Base-by-base conservation (phyloP, 2,888 invertebrate genomes). In the Drosophila mimetica region DNA sequence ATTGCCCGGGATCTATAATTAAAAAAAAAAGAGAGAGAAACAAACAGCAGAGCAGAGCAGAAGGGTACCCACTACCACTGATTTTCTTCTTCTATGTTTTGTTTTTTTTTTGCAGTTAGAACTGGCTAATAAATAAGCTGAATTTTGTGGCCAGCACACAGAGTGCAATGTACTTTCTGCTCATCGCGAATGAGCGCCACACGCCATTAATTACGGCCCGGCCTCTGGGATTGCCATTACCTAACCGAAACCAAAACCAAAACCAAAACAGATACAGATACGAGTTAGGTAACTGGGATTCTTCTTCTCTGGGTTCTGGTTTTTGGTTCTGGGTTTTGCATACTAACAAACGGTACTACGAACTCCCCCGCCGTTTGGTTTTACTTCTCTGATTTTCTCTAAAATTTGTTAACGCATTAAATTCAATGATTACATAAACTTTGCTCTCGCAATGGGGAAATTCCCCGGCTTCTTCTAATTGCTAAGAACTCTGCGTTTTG, bases 121-220 rank as follows among this genome's bases (percentile, higher is more conserved):
- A 81, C 69, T 67, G 69, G 53, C 53, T 64, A 71, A 71, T 72
- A 71, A 71, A 72, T 71, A 71, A 71, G 57, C 55, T 50, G 65
- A 69, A 64, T 71, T 71, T 60, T 61, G 61, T 71, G 71, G 59
- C 70, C 44, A 41, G 36, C 34, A 58, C 32, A 53, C 9, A 25
- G 79, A 76, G 84, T 87, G 83, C 84, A 84, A 79, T 84, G 84
- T 79, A 87, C 84, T 82, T 77, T 73, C 44, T 22, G 60, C 71
- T 52, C 71, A 67, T 69, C 52, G 59, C 54, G 77, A 64, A 73
- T 74, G 83, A 84, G 81, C 76, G 86, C 88, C 83, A 82, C 88
- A 84, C 83, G 74, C 83, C 88, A 84, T 84, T 84, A 87, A 84
- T 84, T 87, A 87, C 77, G 83, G 71, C 75, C 71, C 53, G 76